Evolutionary conservation across 2,888 invertebrate genomes (phyloP).

Genomic region (Hololepta plana): DNA sequence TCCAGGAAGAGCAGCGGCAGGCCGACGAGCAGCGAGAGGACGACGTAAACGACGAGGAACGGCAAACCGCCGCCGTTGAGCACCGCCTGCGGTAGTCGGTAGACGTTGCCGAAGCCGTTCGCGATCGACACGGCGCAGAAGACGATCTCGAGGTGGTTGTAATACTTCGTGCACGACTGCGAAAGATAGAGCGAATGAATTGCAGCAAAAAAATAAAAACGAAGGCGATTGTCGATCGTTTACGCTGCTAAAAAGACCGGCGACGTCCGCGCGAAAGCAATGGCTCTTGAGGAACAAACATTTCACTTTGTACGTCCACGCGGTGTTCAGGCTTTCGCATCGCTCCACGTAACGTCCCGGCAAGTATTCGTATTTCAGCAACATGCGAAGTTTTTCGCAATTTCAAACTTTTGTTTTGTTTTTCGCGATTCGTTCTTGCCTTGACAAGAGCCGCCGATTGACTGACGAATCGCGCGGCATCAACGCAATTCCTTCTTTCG

Average conservation of each 20-base stretch:
- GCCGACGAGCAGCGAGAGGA: constrained; percentile 31
- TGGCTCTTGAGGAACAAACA: constrained; percentile 16
- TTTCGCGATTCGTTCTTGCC: no score
- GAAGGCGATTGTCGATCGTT: no score
- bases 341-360: constrained; percentile 20
- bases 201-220: no score
- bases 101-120: constrained; percentile 35
- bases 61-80: constrained; percentile 42
- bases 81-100: constrained; percentile 39
- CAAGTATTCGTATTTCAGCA: constrained; percentile 16
- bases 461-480: no score
- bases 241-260: no score
- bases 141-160: constrained; percentile 25
- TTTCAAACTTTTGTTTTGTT: no score
- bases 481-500: no score
- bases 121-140: constrained; percentile 37
- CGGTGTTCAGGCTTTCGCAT: constrained; percentile 17
- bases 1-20: constrained; percentile 41
- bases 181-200: no score
- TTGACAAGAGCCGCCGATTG: no score
- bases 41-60: constrained; percentile 33
- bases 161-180: constrained; percentile 25
- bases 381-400: constrained; percentile 13
- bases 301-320: constrained; percentile 21
- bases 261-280: constrained; percentile 16